A percentile compares a stretch with the other conserved stretches of the same genome.
These are phyloP conservation scores for Dolichomitus sp. DNA, from an alignment of 2,888 invertebrate species.

Conservation along the genomic window DNA sequence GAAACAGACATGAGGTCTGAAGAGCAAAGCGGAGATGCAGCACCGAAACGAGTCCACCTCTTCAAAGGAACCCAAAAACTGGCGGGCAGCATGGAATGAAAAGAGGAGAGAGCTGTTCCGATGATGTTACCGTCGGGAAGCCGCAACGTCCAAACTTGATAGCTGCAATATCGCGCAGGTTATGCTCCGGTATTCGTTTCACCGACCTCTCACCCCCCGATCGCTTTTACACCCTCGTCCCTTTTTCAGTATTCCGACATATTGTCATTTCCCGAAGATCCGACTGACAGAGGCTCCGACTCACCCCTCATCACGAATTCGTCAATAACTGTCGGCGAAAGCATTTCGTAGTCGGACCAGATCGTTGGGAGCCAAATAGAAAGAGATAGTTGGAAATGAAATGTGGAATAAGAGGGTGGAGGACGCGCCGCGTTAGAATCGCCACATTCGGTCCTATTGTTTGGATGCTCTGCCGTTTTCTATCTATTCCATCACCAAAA, in stretches of 20 bases:
- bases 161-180: slow-evolving; percentile 46
- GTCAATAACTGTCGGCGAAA: slow-evolving; percentile 57
- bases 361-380: slow-evolving; percentile 24
- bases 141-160: slow-evolving; percentile 44
- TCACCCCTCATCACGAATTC: slow-evolving; percentile 44
- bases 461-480: slow-evolving; percentile 25
- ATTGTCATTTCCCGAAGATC: slow-evolving; percentile 60
- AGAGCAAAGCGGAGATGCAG: slow-evolving; percentile 22
- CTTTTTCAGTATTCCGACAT: slow-evolving; percentile 43
- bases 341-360: slow-evolving; percentile 39
- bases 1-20: neutral
- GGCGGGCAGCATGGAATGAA: slow-evolving; percentile 22
- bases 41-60: slow-evolving; percentile 45
- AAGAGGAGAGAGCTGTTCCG: slow-evolving; percentile 38
- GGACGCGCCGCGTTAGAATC: slow-evolving; percentile 9
- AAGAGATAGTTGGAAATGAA: slow-evolving; percentile 32
- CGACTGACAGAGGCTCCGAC: slow-evolving; percentile 34
- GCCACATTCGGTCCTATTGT: slow-evolving; percentile 54
- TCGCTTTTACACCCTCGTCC: slow-evolving; percentile 38
- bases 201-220: slow-evolving; percentile 14
- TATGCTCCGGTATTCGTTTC: slow-evolving; percentile 52
- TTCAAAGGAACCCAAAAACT: slow-evolving; percentile 61
- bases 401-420: slow-evolving; percentile 22
- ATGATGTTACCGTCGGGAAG: slow-evolving; percentile 49
- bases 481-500: slow-evolving; percentile 42